Evolutionary conservation across 2,113 vertebrate genomes (phyloP).

Genomic region (Cariama cristata): DNA sequence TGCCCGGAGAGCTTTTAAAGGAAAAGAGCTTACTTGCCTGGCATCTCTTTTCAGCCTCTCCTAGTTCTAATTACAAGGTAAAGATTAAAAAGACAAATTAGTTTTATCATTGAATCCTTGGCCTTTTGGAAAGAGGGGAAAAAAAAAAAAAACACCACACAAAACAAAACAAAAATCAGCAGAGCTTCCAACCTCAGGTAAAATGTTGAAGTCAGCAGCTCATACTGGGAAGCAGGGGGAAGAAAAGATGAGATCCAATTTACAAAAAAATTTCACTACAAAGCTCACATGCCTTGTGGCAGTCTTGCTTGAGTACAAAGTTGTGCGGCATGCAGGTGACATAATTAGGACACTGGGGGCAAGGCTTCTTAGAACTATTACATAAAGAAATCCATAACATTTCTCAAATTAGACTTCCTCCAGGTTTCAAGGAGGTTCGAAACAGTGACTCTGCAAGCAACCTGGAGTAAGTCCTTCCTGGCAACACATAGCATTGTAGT

Average conservation of each 20-base stretch:
- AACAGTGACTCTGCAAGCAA: not conserved
- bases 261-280: slow-evolving; percentile 27
- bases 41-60: not conserved
- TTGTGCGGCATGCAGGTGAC: slow-evolving; percentile 70
- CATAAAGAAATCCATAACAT: slow-evolving; percentile 19
- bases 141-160: not conserved
- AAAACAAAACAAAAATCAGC: not conserved
- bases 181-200: slow-evolving; percentile 4
- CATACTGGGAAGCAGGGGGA: not conserved
- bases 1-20: slow-evolving; percentile 15
- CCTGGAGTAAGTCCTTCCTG: not conserved
- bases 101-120: slow-evolving; percentile 12
- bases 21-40: not conserved
- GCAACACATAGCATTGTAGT: not conserved
- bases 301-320: slow-evolving; percentile 68
- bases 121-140: not conserved
- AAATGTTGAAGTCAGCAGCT: slow-evolving; percentile 56
- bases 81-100: slow-evolving; percentile 52
- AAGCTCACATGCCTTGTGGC: slow-evolving; percentile 42
- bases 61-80: slow-evolving; percentile 47
- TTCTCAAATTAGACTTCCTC: slow-evolving; percentile 16
- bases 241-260: slow-evolving; percentile 40
- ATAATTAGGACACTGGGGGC: slow-evolving; percentile 86
- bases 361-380: slow-evolving; percentile 66
- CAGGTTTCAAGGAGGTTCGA: slow-evolving; percentile 19